Base-by-base conservation (phyloP, 1,140 invertebrate species). In the Zaprionus camerounensis region DNA sequence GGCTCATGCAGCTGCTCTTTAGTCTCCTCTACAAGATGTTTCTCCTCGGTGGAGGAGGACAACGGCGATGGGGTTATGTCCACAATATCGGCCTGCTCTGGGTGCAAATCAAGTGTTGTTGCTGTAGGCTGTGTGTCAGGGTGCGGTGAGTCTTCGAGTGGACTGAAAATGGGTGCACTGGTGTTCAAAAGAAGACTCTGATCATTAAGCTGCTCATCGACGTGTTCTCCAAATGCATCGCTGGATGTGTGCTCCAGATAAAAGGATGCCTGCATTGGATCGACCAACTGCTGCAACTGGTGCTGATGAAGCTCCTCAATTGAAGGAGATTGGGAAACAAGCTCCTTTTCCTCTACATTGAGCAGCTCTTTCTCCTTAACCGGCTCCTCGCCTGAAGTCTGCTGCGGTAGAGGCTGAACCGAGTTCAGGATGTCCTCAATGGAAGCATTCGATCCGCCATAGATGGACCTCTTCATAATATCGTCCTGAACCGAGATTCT, bases 401-500 rank as follows among this genome's bases (percentile, higher is more conserved):
- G 71, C 24, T 57, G 67, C 7, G 91, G 91, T 55, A 92, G 46
- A 6, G 78, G 78, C 36, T 92, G 91, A n/a, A 92, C 91, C 1
- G 91, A 91, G 49, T 92, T 92, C 0, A 92, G 51, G n/a, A 92
- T 85, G 44, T 92, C 87, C 58, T 90, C 84, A n/a, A 92, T 92
- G 22, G 76, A 72, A 5, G 78, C 72, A 61, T 79, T 80, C 2
- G 72, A 57, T 15, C 82, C 78, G 12, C 55, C 72, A 69, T 91
- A 91, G 5, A 91, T 72, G 1, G 88, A 91, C 31, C 71, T 71
- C 26, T 91, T 88, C 88, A 91, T 91, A 12, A 91, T 77, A 38
- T 88, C 83, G 15, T 77, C 78, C 12, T 56, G 61, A 15, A 34
- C 69, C n/a, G 28, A 20, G 6, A 26, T 17, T 13, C 58, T 28